Conservation (phyloP, 2,797 vertebrate genomes). For the Neomorphus geoffroyi region DNA sequence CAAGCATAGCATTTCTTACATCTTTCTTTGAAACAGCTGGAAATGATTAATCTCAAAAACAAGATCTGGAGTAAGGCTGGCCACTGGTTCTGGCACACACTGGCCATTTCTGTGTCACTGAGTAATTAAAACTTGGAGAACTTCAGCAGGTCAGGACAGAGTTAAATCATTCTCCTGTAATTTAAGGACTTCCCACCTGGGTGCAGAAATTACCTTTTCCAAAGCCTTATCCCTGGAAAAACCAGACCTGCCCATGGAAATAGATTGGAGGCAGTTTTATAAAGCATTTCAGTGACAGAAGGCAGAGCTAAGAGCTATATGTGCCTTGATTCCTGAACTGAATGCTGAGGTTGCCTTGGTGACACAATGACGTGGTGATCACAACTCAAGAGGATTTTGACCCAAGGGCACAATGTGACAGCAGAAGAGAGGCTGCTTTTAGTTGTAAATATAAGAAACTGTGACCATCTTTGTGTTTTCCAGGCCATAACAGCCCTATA, state of each 20-base stretch:
- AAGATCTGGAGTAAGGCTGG: neutral
- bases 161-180: neutral
- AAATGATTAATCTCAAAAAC: slow-evolving; percentile 8
- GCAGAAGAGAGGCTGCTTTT: neutral
- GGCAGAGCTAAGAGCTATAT: neutral
- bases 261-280: neutral
- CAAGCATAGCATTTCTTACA: neutral
- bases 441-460: neutral
- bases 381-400: slow-evolving; percentile 13
- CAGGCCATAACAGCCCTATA: neutral
- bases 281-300: neutral
- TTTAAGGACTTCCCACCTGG: neutral
- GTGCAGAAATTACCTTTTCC: neutral
- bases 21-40: slow-evolving; percentile 43
- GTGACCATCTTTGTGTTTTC: neutral
- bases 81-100: neutral
- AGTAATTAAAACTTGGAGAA: neutral
- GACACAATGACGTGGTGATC: neutral
- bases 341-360: slow-evolving; percentile 54
- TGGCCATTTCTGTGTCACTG: neutral
- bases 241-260: neutral
- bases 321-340: neutral
- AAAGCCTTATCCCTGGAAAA: neutral
- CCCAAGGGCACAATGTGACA: neutral
- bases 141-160: neutral